phyloP scores from a whole-genome alignment of 2,797 vertebrate genomes.

The Thunnus albacares region DNA sequence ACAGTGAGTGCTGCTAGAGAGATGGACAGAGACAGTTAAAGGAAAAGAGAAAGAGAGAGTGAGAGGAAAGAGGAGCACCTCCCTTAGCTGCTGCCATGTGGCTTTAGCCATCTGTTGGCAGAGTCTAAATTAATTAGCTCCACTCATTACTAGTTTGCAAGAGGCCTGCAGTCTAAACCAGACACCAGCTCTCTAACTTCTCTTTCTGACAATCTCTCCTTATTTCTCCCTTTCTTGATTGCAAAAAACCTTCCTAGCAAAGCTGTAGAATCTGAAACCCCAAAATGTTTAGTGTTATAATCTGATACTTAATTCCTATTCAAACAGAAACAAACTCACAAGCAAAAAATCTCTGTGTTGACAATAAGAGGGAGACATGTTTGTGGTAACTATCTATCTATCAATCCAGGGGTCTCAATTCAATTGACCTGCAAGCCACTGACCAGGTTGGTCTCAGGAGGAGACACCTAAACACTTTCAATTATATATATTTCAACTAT shows the following conservation, averaged over 20 bases:
- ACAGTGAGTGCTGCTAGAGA: constrained; percentile 50
- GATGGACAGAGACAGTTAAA: constrained; percentile 70
- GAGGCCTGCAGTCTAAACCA: constrained; percentile 80
- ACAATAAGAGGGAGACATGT: not conserved
- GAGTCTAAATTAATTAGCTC: constrained; percentile 89
- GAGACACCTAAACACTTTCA: too few relatives aligned
- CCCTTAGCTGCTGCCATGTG: constrained; percentile 84
- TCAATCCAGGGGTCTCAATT: too few relatives aligned
- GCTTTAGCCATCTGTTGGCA: constrained; percentile 89
- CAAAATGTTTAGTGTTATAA: not conserved
- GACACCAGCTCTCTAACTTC: constrained; percentile 66
- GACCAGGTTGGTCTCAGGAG: too few relatives aligned
- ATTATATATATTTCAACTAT: too few relatives aligned
- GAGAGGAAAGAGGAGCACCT: constrained; percentile 76
- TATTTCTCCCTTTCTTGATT: constrained; percentile 24
- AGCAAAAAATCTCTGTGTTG: not conserved
- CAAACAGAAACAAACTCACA: not conserved
- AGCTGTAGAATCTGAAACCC: not conserved
- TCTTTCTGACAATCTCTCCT: constrained; percentile 39
- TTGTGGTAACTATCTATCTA: too few relatives aligned
- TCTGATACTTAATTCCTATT: not conserved
- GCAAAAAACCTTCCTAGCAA: constrained; percentile 13
- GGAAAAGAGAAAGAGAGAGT: constrained; percentile 66
- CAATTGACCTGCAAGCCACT: too few relatives aligned
- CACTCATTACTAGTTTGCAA: constrained; percentile 85